Percentiles rank a stretch among this genome's conserved stretches.
Evolutionary conservation across 2,888 invertebrate genomes (phyloP).

Genomic region (Hanleya hanleyi): DNA sequence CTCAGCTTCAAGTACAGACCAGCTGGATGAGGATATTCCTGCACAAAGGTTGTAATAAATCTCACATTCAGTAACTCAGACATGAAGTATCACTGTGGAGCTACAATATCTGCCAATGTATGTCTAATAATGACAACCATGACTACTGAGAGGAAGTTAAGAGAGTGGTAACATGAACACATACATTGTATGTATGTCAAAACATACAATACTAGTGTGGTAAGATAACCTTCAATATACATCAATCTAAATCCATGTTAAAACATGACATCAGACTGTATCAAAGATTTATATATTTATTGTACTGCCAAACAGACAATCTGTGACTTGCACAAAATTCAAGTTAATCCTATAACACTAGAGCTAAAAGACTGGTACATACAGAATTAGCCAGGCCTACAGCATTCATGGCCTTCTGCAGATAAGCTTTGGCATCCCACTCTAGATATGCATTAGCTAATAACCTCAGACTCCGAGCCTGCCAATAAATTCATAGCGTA

Average conservation of each 20-base stretch:
- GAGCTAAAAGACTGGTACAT: conserved; percentile 20
- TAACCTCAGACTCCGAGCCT: conserved; percentile 67
- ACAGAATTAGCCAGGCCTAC: conserved; percentile 66
- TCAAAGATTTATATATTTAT: too few relatives aligned
- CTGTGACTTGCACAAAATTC: not conserved
- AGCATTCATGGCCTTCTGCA: conserved; percentile 66
- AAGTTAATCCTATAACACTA: not conserved
- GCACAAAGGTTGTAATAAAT: conserved; percentile 4
- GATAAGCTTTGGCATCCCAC: conserved; percentile 37
- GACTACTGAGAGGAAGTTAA: too few relatives aligned
- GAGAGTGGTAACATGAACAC: too few relatives aligned
- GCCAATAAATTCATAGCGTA: conserved; percentile 15
- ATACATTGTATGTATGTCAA: too few relatives aligned
- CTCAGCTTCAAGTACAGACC: conserved; percentile 62
- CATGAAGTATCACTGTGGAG: not conserved
- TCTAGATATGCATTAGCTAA: conserved; percentile 67
- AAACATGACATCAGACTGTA: too few relatives aligned
- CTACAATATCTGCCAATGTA: too few relatives aligned
- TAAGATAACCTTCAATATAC: too few relatives aligned
- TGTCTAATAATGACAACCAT: too few relatives aligned
- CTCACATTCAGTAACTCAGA: not conserved
- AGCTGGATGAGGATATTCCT: conserved; percentile 63
- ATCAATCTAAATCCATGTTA: too few relatives aligned
- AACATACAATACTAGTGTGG: too few relatives aligned
- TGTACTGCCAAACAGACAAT: not conserved